Evolutionary conservation across 2,113 vertebrate species (phyloP), one percentile per base, ranked within the genome.

Genomic region (Trematocara variabile): DNA sequence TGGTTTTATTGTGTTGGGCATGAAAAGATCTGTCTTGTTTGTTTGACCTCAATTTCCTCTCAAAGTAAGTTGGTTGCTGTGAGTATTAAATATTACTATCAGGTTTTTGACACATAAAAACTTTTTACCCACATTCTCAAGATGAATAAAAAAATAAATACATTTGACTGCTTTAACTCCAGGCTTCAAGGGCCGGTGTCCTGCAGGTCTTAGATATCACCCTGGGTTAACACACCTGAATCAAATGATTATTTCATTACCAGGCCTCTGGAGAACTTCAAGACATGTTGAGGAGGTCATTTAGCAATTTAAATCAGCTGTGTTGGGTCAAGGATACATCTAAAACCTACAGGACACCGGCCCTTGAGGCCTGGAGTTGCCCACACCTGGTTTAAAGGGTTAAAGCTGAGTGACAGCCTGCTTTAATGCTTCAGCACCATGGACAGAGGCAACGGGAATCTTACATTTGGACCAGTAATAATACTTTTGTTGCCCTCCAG

Each of bases 371-470:
- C 55, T 58, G 14, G 55, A 1, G 55, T 58, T 58, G 14, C 2
- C 56, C 56, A 0, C 25, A 0, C 0, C 13, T 60, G 2, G 0
- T 18, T 58, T 60, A 60, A 60, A 60, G 56, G 56, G 56, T 10
- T 33, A 0, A 16, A 70, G 20, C 2, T 73, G 4, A 46, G 0
- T 25, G 0, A 25, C 7, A 73, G 65, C 10, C 22, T 0, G 0
- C 20, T 70, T 28, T 0, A 44, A 46, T 3, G 8, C 44, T 52
- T 88, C 56, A 88, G 80, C 48, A 90, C 83, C 77, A 80, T 80
- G 77, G 77, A 88, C 68, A 88, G 70, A 70, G 83, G 28, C 48
- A 68, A 13, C 1, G 0, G 0, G 13, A 68, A 68, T 0, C 28
- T 20, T 48, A 25, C 16, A 37, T 22, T 22, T 22, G 0, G 12